Evolutionary conservation across 2,113 vertebrate species (phyloP).

Genomic region (Eurypyga helias): DNA sequence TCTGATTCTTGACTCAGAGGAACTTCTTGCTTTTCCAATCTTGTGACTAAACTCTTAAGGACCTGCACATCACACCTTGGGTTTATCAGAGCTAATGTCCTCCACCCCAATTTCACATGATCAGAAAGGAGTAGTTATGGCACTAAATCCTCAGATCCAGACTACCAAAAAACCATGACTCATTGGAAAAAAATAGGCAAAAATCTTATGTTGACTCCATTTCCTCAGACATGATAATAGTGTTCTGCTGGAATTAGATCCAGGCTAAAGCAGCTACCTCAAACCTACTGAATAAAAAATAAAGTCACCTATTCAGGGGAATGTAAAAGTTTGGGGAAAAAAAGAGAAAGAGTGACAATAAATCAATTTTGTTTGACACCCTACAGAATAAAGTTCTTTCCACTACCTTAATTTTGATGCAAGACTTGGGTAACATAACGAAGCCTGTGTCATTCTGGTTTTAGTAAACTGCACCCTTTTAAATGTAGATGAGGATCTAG

Average conservation of each 20-base stretch:
- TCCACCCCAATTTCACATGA: background rate
- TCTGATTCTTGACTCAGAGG: background rate
- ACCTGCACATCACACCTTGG: background rate
- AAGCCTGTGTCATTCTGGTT: background rate
- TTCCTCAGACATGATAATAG: background rate
- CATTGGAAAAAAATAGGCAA: background rate
- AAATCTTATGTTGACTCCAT: background rate
- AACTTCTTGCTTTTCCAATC: background rate
- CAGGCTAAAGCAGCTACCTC: rapidly evolving
- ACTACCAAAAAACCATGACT: background rate
- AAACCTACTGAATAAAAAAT: background rate
- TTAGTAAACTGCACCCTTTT: background rate
- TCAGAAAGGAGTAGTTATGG: background rate
- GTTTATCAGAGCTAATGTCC: background rate
- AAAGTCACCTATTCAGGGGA: background rate
- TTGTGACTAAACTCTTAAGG: background rate
- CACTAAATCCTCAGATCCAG: background rate
- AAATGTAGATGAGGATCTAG: slow-evolving; percentile 21
- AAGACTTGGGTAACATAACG: background rate
- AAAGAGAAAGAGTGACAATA: background rate
- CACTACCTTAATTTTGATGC: background rate
- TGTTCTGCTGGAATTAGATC: background rate
- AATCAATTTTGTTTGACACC: background rate
- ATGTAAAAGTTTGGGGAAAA: rapidly evolving
- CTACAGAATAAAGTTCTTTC: background rate